phyloP scores from a whole-genome alignment of 1,140 invertebrate genomes.

The Scaptomyza hsui region DNA sequence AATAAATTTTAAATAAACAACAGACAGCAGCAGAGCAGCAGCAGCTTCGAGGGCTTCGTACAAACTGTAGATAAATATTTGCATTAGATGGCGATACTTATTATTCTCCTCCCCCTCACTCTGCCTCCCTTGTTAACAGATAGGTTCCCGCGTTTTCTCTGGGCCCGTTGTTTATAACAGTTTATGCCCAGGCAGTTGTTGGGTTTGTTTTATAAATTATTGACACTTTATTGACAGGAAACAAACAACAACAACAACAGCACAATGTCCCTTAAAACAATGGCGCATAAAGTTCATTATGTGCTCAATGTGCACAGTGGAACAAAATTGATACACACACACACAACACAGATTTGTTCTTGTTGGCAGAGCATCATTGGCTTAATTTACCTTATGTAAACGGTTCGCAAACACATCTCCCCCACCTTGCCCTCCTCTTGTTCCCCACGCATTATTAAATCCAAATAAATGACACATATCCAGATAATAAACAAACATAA shows the following conservation, averaged over 20 bases:
- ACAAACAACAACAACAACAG: slow-evolving; percentile 9
- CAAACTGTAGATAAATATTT: slow-evolving; percentile 69
- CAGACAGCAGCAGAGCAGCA: slow-evolving; percentile 10
- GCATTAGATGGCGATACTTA: slow-evolving; percentile 69
- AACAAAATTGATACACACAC: slow-evolving; percentile 29
- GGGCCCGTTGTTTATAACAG: slow-evolving; percentile 55
- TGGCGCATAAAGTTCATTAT: slow-evolving; percentile 57
- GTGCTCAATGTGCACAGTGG: slow-evolving; percentile 60
- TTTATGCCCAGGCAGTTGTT: slow-evolving; percentile 53
- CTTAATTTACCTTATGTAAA: slow-evolving; percentile 37
- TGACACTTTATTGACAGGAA: slow-evolving; percentile 79
- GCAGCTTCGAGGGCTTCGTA: slow-evolving; percentile 32
- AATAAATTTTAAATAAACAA: slow-evolving; percentile 81
- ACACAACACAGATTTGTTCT: slow-evolving; percentile 11
- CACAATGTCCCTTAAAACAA: slow-evolving; percentile 48
- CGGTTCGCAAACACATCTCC: slow-evolving; percentile 4
- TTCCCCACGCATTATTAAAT: slow-evolving; percentile 31
- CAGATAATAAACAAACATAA: slow-evolving; percentile 50
- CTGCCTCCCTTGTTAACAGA: neutral
- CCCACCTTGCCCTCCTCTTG: neutral
- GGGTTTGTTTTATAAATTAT: slow-evolving; percentile 82
- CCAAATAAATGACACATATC: slow-evolving; percentile 28
- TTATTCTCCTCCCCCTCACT: neutral
- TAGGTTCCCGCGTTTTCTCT: neutral
- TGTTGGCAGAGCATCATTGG: slow-evolving; percentile 9